Percentiles rank a stretch among this genome's conserved stretches.
Evolutionary conservation across 1,140 invertebrate genomes (phyloP).

Genomic region (roundworm (Caenorhabditis elegans)): DNA sequence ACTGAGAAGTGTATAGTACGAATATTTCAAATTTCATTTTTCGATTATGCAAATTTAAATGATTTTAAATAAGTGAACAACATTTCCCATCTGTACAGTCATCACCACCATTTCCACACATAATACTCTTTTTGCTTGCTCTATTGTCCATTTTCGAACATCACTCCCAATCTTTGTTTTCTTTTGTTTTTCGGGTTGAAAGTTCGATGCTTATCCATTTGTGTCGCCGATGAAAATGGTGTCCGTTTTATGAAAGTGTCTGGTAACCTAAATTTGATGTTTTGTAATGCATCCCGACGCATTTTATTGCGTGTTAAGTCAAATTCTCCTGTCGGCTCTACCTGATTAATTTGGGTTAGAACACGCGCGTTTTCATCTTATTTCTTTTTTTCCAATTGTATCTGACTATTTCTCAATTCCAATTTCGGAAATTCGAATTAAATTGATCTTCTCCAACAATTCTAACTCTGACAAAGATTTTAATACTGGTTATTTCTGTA

Average conservation of each 20-base stretch:
- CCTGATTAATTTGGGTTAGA: conserved; percentile 27
- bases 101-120: not conserved
- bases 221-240: not conserved
- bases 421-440: not conserved
- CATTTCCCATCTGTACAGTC: not conserved
- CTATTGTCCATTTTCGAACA: too few relatives aligned
- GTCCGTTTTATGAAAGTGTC: not conserved
- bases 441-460: not conserved
- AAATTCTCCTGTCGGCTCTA: conserved; percentile 22
- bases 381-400: not conserved
- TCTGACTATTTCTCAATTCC: not conserved
- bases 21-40: not conserved
- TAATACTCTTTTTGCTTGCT: not conserved
- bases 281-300: conserved; percentile 30
- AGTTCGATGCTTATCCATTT: conserved; percentile 23
- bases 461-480: not conserved
- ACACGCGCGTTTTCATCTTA: not conserved
- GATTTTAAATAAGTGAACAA: not conserved
- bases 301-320: conserved; percentile 17
- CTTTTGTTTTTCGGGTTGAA: not conserved
- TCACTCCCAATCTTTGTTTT: not conserved
- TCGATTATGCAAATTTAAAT: not conserved
- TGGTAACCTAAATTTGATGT: conserved; percentile 30
- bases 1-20: not conserved
- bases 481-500: not conserved